Percentiles rank a stretch among this genome's conserved stretches.
phyloP scores from a whole-genome alignment of 1,140 invertebrate species.

The Drosophila varians region DNA sequence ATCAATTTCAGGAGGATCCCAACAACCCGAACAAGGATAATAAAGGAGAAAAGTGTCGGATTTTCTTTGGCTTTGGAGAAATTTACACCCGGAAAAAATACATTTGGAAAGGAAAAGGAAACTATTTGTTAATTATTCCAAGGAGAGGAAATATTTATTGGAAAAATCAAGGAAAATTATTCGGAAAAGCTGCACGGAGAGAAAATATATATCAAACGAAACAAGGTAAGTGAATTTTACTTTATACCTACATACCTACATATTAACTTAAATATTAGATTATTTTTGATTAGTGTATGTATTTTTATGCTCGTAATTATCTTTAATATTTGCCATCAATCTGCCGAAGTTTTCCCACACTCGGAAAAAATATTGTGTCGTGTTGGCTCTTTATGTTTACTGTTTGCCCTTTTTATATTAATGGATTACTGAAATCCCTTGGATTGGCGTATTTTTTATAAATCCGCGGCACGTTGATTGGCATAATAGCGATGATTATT shows the following conservation, averaged over 20 bases:
- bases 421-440: background rate
- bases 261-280: too few relatives aligned
- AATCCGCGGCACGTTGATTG: conserved; percentile 10
- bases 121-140: too few relatives aligned
- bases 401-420: background rate
- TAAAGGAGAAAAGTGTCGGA: background rate
- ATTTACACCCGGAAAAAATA: background rate
- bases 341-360: background rate
- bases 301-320: background rate
- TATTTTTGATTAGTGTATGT: background rate
- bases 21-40: conserved; percentile 14
- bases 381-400: background rate
- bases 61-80: background rate
- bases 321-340: background rate
- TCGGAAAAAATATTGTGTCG: background rate
- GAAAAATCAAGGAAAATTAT: too few relatives aligned
- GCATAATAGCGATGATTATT: conserved; percentile 41
- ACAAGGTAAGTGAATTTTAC: too few relatives aligned
- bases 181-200: too few relatives aligned
- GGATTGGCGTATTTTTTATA: conserved; percentile 6
- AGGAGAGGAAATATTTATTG: too few relatives aligned
- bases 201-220: too few relatives aligned
- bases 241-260: too few relatives aligned
- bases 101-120: too few relatives aligned
- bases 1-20: conserved; percentile 58